Percentiles rank a stretch among this genome's conserved stretches.
phyloP scores from a whole-genome alignment of 2,113 vertebrate genomes.

The Arizona elegans region DNA sequence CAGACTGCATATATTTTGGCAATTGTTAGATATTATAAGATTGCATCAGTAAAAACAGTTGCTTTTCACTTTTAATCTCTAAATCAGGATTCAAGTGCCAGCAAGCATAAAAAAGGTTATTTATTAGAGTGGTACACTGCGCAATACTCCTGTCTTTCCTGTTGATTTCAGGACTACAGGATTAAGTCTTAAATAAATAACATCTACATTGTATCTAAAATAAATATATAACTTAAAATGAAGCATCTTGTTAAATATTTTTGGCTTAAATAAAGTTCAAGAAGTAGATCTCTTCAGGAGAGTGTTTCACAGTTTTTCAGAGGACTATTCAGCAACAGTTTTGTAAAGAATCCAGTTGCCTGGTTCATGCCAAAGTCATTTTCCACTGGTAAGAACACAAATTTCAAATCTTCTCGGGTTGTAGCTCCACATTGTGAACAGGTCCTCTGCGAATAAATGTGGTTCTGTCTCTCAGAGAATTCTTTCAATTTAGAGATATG shows the following conservation, averaged over 20 bases:
- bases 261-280: slow-evolving; percentile 61
- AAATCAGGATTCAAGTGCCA: slow-evolving; percentile 5
- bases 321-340: slow-evolving; percentile 64
- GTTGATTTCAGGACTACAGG: slow-evolving; percentile 5
- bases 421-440: not conserved
- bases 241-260: slow-evolving; percentile 73
- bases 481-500: not conserved
- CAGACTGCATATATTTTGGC: slow-evolving; percentile 10
- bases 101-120: slow-evolving; percentile 65
- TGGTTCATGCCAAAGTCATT: slow-evolving; percentile 34
- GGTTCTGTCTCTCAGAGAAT: not conserved
- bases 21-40: slow-evolving; percentile 18
- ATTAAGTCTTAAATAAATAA: slow-evolving; percentile 73
- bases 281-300: slow-evolving; percentile 57
- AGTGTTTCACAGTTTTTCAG: slow-evolving; percentile 79
- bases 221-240: slow-evolving; percentile 83
- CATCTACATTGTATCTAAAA: slow-evolving; percentile 79
- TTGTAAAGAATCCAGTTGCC: slow-evolving; percentile 45
- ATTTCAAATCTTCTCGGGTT: not conserved
- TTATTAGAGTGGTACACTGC: slow-evolving; percentile 68
- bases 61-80: not conserved
- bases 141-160: slow-evolving; percentile 2
- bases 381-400: slow-evolving; percentile 29
- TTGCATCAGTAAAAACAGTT: not conserved
- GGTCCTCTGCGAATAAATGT: not conserved